Conservation (phyloP, 2,888 invertebrate genomes). For the Aporophyla lueneburgensis region DNA sequence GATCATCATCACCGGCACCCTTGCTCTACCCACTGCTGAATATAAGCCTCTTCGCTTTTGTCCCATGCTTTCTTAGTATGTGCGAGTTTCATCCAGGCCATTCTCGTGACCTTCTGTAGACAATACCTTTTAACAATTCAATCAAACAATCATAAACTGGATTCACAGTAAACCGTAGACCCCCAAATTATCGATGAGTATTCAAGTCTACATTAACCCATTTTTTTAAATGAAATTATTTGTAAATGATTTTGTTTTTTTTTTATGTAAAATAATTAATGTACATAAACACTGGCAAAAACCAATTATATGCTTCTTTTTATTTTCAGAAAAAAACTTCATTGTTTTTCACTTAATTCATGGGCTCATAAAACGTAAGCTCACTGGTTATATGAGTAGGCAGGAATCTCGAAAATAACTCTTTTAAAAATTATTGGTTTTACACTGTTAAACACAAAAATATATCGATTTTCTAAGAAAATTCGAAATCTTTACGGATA, state of each 20-base stretch:
- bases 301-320: background rate
- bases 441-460: background rate
- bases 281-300: background rate
- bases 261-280: background rate
- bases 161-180: background rate
- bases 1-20: background rate
- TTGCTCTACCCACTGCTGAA: too few species aligned
- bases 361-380: background rate
- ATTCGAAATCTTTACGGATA: background rate
- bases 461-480: background rate
- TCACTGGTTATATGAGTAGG: background rate
- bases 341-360: background rate
- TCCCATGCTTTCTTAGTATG: too few species aligned
- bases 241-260: conserved; percentile 1
- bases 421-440: background rate
- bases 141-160: too few species aligned
- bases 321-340: background rate
- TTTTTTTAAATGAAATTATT: conserved; percentile 7
- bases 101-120: background rate
- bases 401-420: background rate
- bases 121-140: background rate
- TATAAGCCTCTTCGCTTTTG: background rate
- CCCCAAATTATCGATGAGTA: background rate
- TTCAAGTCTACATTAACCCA: background rate
- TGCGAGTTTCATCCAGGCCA: background rate